These are phyloP conservation scores for Podilymbus podiceps DNA, from an alignment of 2,113 vertebrate species.

Conservation along the genomic window DNA sequence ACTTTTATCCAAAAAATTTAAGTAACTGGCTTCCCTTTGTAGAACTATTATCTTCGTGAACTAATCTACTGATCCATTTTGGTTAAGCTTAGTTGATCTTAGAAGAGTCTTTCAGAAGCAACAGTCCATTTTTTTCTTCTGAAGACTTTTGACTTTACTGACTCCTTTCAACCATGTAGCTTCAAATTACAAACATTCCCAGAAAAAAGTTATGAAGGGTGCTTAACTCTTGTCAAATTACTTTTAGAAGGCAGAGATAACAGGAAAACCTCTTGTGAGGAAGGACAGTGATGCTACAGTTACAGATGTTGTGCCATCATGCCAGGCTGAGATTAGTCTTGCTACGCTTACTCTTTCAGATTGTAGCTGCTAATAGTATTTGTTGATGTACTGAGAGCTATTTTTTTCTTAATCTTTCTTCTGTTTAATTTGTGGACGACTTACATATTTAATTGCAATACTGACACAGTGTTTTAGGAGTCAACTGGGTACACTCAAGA, in stretches of 20 bases:
- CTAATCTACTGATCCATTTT: background rate
- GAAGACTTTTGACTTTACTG: slow-evolving; percentile 31
- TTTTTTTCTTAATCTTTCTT: slow-evolving; percentile 21
- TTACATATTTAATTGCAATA: slow-evolving; percentile 48
- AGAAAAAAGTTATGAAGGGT: slow-evolving; percentile 30
- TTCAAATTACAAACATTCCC: background rate
- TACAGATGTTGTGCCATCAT: background rate
- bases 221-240: slow-evolving; percentile 43
- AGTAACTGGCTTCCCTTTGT: background rate
- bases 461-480: slow-evolving; percentile 16
- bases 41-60: background rate
- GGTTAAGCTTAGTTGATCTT: background rate
- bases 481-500: slow-evolving; percentile 19
- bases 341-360: slow-evolving; percentile 13
- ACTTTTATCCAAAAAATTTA: background rate
- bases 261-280: slow-evolving; percentile 18
- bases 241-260: slow-evolving; percentile 12
- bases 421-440: slow-evolving; percentile 29
- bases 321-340: slow-evolving; percentile 43
- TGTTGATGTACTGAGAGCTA: background rate
- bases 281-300: background rate
- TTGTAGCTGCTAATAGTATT: background rate
- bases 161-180: slow-evolving; percentile 32
- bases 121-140: background rate
- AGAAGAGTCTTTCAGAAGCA: slow-evolving; percentile 20